Conservation (phyloP, 2,797 vertebrate species). For the Pyrocephalus nanus region DNA sequence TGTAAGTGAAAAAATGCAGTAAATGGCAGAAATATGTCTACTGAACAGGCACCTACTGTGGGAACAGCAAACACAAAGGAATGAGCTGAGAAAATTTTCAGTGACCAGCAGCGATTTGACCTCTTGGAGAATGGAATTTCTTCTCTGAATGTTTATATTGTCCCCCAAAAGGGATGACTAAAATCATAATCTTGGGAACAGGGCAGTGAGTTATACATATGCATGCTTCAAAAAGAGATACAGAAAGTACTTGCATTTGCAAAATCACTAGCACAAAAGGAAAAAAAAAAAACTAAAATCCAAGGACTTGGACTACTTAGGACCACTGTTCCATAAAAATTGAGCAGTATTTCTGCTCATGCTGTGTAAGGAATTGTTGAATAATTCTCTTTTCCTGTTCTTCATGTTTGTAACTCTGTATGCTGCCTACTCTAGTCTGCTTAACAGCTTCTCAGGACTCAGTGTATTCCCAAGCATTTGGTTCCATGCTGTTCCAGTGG, state of each 20-base stretch:
- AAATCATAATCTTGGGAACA: not conserved
- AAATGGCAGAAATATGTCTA: not conserved
- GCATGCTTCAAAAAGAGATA: not conserved
- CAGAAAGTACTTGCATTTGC: not conserved
- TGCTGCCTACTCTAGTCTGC: not conserved
- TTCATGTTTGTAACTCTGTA: accelerated
- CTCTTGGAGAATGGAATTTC: not conserved
- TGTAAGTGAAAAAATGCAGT: not conserved
- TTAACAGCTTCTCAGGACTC: not conserved
- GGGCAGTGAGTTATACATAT: not conserved
- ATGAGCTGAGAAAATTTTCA: not conserved
- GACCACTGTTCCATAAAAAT: not conserved
- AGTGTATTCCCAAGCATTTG: not conserved
- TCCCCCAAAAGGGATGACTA: not conserved
- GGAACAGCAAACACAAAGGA: not conserved
- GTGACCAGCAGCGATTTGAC: not conserved
- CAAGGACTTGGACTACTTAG: not conserved
- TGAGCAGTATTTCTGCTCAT: not conserved
- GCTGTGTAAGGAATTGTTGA: not conserved
- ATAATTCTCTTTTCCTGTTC: not conserved
- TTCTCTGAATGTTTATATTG: not conserved
- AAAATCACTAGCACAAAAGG: not conserved
- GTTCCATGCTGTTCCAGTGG: not conserved
- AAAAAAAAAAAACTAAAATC: not conserved
- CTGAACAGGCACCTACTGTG: not conserved